phyloP scores from a whole-genome alignment of 2,797 vertebrate genomes.

The Champsocephalus gunnari region DNA sequence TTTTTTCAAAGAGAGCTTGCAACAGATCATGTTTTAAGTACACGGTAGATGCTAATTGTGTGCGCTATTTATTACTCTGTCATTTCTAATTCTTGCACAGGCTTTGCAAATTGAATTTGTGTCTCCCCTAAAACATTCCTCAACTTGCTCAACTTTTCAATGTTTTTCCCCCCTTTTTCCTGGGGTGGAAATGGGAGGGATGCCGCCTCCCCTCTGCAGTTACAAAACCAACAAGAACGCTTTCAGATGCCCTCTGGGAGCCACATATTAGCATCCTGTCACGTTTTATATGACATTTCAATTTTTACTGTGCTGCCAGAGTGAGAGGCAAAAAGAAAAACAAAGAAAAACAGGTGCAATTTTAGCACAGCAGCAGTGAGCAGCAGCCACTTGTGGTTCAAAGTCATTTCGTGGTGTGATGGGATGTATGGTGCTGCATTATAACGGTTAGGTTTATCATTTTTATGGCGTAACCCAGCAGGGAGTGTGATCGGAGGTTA shows the following conservation, averaged over 20 bases:
- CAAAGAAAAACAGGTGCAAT: conserved; percentile 83
- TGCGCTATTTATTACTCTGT: conserved; percentile 49
- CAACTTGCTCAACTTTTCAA: conserved; percentile 56
- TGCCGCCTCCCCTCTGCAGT: conserved; percentile 66
- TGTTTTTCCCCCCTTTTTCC: conserved; percentile 33
- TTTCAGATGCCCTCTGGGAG: conserved; percentile 82
- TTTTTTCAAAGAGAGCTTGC: conserved; percentile 11
- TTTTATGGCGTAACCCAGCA: conserved; percentile 72
- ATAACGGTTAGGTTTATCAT: conserved; percentile 77
- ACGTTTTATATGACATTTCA: conserved; percentile 84
- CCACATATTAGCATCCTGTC: conserved; percentile 83
- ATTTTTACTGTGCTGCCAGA: conserved; percentile 78
- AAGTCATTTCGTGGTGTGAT: conserved; percentile 74
- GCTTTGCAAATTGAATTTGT: conserved; percentile 63
- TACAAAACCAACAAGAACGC: conserved; percentile 80
- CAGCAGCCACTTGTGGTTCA: conserved; percentile 74
- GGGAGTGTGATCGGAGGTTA: conserved; percentile 76
- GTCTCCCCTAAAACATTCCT: conserved; percentile 55
- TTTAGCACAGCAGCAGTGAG: conserved; percentile 75
- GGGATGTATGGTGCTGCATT: conserved; percentile 68
- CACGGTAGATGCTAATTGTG: conserved; percentile 39
- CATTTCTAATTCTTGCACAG: conserved; percentile 46
- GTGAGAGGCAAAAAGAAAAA: conserved; percentile 65
- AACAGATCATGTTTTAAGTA: conserved; percentile 19
- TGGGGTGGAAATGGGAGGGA: conserved; percentile 64